These are phyloP conservation scores for Catharus fuscescens DNA, from an alignment of 2,113 vertebrate species.

Conservation along the genomic window DNA sequence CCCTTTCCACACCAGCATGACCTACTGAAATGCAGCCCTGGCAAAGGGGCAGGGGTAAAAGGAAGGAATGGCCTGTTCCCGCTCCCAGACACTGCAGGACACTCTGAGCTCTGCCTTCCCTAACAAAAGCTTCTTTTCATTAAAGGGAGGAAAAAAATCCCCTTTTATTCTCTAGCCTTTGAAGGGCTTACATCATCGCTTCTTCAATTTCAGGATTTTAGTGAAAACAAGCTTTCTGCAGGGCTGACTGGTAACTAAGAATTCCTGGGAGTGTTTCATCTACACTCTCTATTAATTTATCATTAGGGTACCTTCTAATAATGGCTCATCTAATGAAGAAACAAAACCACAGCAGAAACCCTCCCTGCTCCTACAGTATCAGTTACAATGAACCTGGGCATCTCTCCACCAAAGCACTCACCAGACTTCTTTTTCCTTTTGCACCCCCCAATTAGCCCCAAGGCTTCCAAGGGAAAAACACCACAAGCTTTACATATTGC, in stretches of 20 bases:
- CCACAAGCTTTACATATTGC: accelerated
- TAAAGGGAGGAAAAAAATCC: background rate
- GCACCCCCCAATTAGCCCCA: background rate
- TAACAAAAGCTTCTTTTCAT: conserved; percentile 71
- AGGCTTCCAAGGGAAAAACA: background rate
- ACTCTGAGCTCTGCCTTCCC: background rate
- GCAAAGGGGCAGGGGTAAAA: background rate
- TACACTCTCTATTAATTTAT: background rate
- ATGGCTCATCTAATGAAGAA: background rate
- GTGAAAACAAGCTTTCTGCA: conserved; percentile 64
- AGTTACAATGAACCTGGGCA: background rate
- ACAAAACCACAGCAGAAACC: background rate
- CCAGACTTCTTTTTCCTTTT: accelerated
- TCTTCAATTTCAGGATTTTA: conserved; percentile 50
- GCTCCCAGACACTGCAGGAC: background rate
- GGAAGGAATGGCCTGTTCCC: conserved; percentile 4
- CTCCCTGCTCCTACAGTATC: background rate
- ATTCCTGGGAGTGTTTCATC: conserved; percentile 31
- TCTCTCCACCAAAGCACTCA: background rate
- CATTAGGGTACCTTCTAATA: background rate
- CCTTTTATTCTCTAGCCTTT: conserved; percentile 46
- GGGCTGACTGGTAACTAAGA: conserved; percentile 10
- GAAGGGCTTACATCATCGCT: conserved; percentile 60
- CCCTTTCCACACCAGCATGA: accelerated
- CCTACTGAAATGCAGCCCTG: background rate